Evolutionary conservation across 1,140 invertebrate species (phyloP), one percentile per base, ranked within the genome.

Genomic region (Eueides isabella): DNA sequence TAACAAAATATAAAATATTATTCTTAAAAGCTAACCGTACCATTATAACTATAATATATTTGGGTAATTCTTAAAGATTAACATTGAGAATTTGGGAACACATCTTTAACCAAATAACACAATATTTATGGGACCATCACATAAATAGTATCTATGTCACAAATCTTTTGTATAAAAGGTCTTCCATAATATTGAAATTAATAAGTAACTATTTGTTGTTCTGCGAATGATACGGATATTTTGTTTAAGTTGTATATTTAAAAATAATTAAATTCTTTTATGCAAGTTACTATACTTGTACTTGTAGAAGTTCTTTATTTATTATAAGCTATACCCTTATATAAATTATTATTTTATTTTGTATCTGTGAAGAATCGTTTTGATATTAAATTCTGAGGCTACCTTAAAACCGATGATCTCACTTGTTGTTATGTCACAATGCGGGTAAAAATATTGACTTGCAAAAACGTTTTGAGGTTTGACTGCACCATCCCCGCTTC

Each of bases 351-450:
- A 44, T 19, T 2, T 48, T 14, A 7, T 19, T n/a, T 2, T 19
- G 16, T 16, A 23, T 11, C 41, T 48, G 19, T 5, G 41, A 48
- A 19, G n/a, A 9, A 48, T 48, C 19, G 41, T 48, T 19, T 44
- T 44, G 7, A 19, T 41, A 0, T 44, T 9, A n/a, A 16, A 14
- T 38, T 38, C 4, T 38, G 14, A 38, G 35, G 41, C 41, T 19
- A 44, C n/a, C 41, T 44, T 44, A n/a, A 16, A 44, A 19, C n/a
- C 7, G n/a, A 9, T 48, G 41, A 48, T n/a, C n/a, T 48, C 41
- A 48, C n/a, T 48, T 48, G 41, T 48, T 48, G 41, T 48, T 48
- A 48, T 48, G 41, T 48, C 41, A 48, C 41, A 48, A 48, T 48
- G 41, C 41, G 41, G 41, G 41, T 7, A 48, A 48, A 48, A 48